A percentile compares a stretch with the other conserved stretches of the same genome.
phyloP scores from a whole-genome alignment of 2,113 vertebrate genomes.

The Grammomys dolichurus region DNA sequence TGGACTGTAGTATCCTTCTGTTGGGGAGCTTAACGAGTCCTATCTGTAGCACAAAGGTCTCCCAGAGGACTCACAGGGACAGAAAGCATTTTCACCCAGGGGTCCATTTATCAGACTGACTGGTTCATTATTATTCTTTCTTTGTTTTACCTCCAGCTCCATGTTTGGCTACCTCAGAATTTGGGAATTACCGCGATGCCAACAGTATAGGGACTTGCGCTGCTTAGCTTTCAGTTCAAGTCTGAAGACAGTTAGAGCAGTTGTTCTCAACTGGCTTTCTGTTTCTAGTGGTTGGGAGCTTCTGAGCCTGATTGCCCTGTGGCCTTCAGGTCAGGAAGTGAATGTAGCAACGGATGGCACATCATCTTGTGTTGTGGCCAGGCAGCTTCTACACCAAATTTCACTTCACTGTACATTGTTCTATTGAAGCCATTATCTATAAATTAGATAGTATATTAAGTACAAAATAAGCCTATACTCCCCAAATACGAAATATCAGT shows the following conservation, averaged over 20 bases:
- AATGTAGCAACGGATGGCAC: not conserved
- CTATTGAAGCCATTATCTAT: not conserved
- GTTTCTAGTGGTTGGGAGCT: not conserved
- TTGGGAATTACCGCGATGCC: not conserved
- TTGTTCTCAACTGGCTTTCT: not conserved
- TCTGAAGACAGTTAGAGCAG: not conserved
- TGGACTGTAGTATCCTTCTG: not conserved
- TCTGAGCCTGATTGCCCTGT: not conserved
- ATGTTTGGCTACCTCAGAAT: conserved; percentile 34
- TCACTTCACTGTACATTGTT: not conserved
- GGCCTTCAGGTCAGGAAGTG: not conserved
- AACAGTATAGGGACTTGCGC: not conserved
- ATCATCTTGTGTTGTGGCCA: not conserved
- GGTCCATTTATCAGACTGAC: not conserved
- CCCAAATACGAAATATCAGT: not conserved
- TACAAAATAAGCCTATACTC: not conserved
- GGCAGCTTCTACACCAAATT: not conserved
- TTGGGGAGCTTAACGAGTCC: not conserved
- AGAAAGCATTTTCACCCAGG: not conserved
- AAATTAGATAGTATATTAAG: not conserved
- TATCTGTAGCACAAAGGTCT: not conserved
- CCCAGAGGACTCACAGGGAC: not conserved
- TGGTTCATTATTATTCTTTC: not conserved
- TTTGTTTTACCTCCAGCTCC: not conserved
- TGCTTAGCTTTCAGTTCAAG: not conserved